Base-by-base conservation (phyloP, 2,888 invertebrate genomes). In the Malthinus flaveolus region DNA sequence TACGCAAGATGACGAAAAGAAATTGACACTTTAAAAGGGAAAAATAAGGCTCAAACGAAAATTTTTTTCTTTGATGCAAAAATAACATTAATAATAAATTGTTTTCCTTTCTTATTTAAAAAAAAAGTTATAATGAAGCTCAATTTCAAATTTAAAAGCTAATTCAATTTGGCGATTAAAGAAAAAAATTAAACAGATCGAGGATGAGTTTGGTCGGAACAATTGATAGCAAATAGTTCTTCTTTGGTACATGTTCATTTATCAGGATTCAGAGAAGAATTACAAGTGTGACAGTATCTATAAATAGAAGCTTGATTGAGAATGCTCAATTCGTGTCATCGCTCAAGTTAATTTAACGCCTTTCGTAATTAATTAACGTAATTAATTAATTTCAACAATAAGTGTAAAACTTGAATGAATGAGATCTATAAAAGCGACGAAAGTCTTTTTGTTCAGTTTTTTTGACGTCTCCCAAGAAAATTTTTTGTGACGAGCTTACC, bases 1-100 rank as follows among this genome's bases (percentile, higher is more conserved):
- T 52, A 52, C 45, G 15, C 12, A 52, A 45, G 45, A 52, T 45
- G 45, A 45, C 12, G 36, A 36, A 42, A 35, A 15, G 52, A 46
- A 52, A 45, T 15, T 45, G 52, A 52, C 12, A 46, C 35, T 52
- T 36, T 45, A 35, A 7, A 12, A 35, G 13, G 32, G 11, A 32
- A 35, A 46, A 45, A 13, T 36, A 32, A 13, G 12, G 11, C 13
- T 42, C n/a, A 39, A 50, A 12, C 32, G 37, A 32, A 13, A n/a
- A 15, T 32, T 32, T 46, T 46, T 10, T 15, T 42, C 23, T 42
- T 23, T 23, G 23, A 23, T 23, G 23, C 23, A 23, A 23, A 23
- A 23, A 23, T 23, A 3, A 5, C 3, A 23, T 23, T 42, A 42
- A 42, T n/a, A 42, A 42, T 42, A 8, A 13, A 15, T 15, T 39